Evolutionary conservation across 2,888 invertebrate genomes (phyloP).

Genomic region (Lepidochitona cinerea): DNA sequence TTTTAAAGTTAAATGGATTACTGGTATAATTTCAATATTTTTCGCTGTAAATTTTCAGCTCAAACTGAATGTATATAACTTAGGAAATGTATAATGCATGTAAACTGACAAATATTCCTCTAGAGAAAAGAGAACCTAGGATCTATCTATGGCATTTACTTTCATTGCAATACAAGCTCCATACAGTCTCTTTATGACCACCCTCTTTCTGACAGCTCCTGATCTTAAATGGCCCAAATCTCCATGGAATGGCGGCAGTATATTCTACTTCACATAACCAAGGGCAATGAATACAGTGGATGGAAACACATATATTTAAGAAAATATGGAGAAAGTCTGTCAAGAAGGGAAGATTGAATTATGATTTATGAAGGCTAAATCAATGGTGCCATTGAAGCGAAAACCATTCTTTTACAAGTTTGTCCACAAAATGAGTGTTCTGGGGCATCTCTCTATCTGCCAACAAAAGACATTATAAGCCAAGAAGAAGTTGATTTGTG

Average conservation of each 20-base stretch:
- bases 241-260: not conserved
- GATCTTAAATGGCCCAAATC: not conserved
- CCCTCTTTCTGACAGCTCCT: not conserved
- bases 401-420: slow-evolving; percentile 1
- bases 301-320: not conserved
- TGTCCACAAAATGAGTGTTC: not conserved
- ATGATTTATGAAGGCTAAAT: slow-evolving; percentile 4
- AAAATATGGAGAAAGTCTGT: slow-evolving; percentile 2
- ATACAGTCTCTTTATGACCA: not conserved
- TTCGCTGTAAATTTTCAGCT: no score
- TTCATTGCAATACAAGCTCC: no score
- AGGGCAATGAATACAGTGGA: not conserved
- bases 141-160: no score
- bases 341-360: slow-evolving; percentile 2
- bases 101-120: no score
- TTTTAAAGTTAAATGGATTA: no score
- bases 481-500: not conserved
- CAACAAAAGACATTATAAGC: not conserved
- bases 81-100: no score
- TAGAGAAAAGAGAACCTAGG: no score
- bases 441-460: not conserved
- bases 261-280: not conserved
- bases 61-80: no score
- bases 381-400: slow-evolving; percentile 4
- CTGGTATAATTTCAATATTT: no score